Evolutionary conservation across 2,113 vertebrate species (phyloP).

Genomic region (Sus scrofa): T2T-Sscrofa CM000812.6:74494001-74494500

Average conservation of each 20-base stretch:
- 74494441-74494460: background rate
- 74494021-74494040: background rate
- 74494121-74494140: background rate
- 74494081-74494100: background rate
- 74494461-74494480: background rate
- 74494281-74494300: background rate
- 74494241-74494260: background rate
- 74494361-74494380: background rate
- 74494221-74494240: background rate
- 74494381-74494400: background rate
- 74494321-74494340: background rate
- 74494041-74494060: background rate
- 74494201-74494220: background rate
- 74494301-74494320: background rate
- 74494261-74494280: background rate
- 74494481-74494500: background rate
- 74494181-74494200: background rate
- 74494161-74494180: background rate
- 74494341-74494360: conserved; percentile 19
- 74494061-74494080: background rate
- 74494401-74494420: conserved; percentile 19
- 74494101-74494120: background rate
- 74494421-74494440: background rate
- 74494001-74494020: background rate
- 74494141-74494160: background rate